phyloP scores from a whole-genome alignment of 2,888 invertebrate species.

The Iphiclides podalirius region DNA sequence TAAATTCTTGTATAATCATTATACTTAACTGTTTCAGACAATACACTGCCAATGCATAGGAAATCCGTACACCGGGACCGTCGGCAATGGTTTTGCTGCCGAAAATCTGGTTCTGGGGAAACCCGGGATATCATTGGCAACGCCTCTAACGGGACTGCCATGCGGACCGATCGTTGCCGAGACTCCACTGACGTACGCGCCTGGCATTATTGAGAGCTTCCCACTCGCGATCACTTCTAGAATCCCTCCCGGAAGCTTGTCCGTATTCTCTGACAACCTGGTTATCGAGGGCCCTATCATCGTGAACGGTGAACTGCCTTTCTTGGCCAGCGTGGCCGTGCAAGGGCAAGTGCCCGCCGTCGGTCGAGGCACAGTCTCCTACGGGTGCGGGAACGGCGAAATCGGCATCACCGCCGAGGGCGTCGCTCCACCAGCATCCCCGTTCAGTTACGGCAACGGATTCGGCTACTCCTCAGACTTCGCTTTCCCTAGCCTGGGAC shows the following conservation, averaged over 20 bases:
- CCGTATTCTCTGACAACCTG: slow-evolving; percentile 40
- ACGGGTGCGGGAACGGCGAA: slow-evolving; percentile 27
- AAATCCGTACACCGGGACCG: slow-evolving; percentile 12
- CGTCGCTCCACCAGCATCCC: slow-evolving; percentile 3
- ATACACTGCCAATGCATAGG: slow-evolving; percentile 14
- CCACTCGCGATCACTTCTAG: slow-evolving; percentile 37
- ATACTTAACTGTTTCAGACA: slow-evolving; percentile 10
- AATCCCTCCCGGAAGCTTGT: slow-evolving; percentile 40
- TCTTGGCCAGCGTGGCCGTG: slow-evolving; percentile 43
- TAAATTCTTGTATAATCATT: too few relatives aligned
- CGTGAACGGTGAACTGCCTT: slow-evolving; percentile 42
- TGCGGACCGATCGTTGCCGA: slow-evolving; percentile 15
- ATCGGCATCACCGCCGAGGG: slow-evolving; percentile 18
- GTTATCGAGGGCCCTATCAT: slow-evolving; percentile 40
- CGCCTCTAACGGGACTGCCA: slow-evolving; percentile 13
- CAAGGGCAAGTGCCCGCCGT: slow-evolving; percentile 37
- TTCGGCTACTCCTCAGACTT: slow-evolving; percentile 11
- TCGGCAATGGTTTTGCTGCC: slow-evolving; percentile 2
- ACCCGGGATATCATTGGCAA: slow-evolving; percentile 3
- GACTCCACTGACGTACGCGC: slow-evolving; percentile 22
- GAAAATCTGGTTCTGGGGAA: slow-evolving; percentile 17
- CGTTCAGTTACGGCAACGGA: slow-evolving; percentile 16
- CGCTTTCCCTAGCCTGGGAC: slow-evolving; percentile 8
- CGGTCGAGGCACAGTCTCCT: slow-evolving; percentile 38
- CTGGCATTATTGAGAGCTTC: slow-evolving; percentile 21